Percentiles rank a stretch among this genome's conserved stretches.
Evolutionary conservation across 2,888 invertebrate genomes (phyloP).

Genomic region (Stenotaenia linearis): DNA sequence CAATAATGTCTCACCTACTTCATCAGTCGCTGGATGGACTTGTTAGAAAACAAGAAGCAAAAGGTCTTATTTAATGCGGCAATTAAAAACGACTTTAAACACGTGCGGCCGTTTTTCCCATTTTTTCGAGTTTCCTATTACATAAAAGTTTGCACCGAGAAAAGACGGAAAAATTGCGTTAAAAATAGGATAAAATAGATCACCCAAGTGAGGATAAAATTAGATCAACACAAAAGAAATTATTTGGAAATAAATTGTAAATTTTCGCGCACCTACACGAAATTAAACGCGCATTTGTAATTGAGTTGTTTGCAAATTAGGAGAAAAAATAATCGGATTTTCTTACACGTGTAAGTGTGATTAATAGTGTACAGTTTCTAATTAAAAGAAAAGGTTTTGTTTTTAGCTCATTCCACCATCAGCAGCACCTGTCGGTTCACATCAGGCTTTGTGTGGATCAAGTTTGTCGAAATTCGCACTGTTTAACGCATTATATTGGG

Average conservation of each 20-base stretch:
- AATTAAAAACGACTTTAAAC: too few relatives aligned
- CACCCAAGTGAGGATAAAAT: not conserved
- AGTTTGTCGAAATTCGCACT: not conserved
- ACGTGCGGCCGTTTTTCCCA: too few relatives aligned
- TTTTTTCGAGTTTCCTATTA: too few relatives aligned
- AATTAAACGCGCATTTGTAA: too few relatives aligned
- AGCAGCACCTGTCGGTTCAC: slow-evolving; percentile 9
- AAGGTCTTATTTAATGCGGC: not conserved
- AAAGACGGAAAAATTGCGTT: not conserved
- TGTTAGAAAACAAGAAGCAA: not conserved
- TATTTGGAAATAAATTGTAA: not conserved
- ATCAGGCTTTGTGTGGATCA: not conserved
- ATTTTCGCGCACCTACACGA: too few relatives aligned
- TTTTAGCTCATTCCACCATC: not conserved
- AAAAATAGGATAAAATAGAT: not conserved
- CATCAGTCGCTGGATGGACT: not conserved
- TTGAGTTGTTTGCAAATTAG: too few relatives aligned
- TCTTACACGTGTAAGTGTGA: not conserved
- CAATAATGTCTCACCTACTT: slow-evolving; percentile 9
- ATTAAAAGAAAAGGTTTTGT: not conserved
- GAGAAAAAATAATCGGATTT: not conserved
- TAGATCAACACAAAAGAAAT: not conserved
- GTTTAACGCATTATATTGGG: not conserved
- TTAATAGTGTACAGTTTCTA: not conserved
- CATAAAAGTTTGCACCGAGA: not conserved